Evolutionary conservation across 2,113 vertebrate species (phyloP).

Genomic region (Meleagris gallopavo): DNA sequence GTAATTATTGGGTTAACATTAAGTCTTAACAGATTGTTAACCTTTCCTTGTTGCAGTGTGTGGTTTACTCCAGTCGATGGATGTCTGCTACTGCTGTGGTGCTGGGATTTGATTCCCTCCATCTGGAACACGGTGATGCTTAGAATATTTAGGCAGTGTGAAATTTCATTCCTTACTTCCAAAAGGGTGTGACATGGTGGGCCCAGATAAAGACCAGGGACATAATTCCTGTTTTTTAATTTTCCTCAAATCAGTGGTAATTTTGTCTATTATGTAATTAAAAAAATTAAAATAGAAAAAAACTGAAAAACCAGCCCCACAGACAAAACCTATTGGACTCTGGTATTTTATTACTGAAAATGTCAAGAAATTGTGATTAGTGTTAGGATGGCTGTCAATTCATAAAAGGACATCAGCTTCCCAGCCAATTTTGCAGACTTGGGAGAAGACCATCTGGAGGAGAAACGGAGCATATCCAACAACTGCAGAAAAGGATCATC

Average conservation of each 20-base stretch:
- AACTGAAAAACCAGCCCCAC: background rate
- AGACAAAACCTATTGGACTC: background rate
- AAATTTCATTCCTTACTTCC: background rate
- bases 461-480: conserved; percentile 45
- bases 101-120: background rate
- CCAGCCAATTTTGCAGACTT: background rate
- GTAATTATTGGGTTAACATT: background rate
- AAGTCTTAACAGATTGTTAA: background rate
- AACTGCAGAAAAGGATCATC: conserved; percentile 39
- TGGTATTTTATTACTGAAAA: background rate
- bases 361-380: background rate
- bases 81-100: background rate
- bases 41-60: background rate
- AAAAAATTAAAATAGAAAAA: no score
- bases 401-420: background rate
- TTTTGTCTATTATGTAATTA: background rate
- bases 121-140: background rate
- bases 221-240: background rate
- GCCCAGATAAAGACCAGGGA: background rate
- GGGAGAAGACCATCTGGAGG: conserved; percentile 58
- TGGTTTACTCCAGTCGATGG: background rate
- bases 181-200: background rate
- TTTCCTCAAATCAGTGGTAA: background rate
- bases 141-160: background rate
- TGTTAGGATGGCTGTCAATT: background rate